Evolutionary conservation across 1,140 invertebrate genomes (phyloP).

Genomic region (Ips typographus): DNA sequence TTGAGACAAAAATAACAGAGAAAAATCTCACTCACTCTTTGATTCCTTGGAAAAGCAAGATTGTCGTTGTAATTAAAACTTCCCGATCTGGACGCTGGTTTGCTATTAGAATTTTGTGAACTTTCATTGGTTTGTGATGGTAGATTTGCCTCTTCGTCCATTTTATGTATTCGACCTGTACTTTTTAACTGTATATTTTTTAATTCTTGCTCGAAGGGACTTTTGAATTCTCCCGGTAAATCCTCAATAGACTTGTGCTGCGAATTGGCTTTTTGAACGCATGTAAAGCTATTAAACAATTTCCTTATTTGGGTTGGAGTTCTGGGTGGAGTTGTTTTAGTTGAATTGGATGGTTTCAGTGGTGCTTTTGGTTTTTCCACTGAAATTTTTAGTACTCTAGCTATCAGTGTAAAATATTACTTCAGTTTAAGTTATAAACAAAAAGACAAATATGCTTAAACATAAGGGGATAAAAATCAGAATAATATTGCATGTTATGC

Average conservation of each 20-base stretch:
- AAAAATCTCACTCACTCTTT: no score
- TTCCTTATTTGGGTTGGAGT: constrained; percentile 30
- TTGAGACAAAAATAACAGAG: no score
- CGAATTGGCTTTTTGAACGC: not conserved
- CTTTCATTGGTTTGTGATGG: no score
- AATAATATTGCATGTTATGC: no score
- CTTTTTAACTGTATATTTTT: constrained; percentile 18
- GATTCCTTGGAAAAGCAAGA: no score
- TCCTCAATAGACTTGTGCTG: constrained; percentile 16
- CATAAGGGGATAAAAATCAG: no score
- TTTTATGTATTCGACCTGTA: not conserved
- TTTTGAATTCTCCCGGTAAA: constrained; percentile 13
- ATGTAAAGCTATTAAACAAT: constrained; percentile 29
- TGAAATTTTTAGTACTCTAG: not conserved
- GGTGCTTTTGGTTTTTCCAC: not conserved
- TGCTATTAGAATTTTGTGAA: no score
- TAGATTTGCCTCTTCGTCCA: not conserved
- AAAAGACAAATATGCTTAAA: no score
- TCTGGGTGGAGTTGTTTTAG: constrained; percentile 16
- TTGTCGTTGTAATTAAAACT: no score
- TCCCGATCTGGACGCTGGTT: no score
- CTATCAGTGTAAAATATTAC: not conserved
- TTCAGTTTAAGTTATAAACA: no score
- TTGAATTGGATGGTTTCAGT: constrained; percentile 7
- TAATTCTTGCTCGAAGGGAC: constrained; percentile 17